phyloP scores from a whole-genome alignment of 2,888 invertebrate species.

The Campoplex nolae region DNA sequence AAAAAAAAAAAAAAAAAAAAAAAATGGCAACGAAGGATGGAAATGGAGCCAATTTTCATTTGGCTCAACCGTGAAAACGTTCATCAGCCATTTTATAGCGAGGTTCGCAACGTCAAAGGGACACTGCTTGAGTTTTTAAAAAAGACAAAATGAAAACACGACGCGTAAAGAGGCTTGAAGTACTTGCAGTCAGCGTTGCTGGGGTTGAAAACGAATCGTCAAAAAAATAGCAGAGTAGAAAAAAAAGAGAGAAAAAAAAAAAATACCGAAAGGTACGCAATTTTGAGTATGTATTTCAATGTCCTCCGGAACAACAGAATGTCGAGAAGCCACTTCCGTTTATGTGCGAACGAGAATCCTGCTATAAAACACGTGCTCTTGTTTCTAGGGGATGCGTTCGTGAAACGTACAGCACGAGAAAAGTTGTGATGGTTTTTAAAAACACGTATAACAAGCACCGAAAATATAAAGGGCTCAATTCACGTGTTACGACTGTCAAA shows the following conservation, averaged over 20 bases:
- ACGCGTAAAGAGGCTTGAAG: not conserved
- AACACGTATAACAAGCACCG: not conserved
- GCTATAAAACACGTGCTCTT: conserved; percentile 11
- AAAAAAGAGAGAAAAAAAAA: not conserved
- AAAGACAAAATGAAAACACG: not conserved
- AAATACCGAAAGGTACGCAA: conserved; percentile 14
- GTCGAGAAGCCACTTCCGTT: conserved; percentile 1
- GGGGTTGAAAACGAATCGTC: not conserved
- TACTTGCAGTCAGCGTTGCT: not conserved
- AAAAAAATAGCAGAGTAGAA: not conserved
- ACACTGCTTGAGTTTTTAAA: not conserved
- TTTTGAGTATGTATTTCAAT: conserved; percentile 21
- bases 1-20: not conserved
- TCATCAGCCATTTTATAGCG: not conserved
- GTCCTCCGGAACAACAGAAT: not conserved
- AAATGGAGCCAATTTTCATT: conserved; percentile 16
- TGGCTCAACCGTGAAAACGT: not conserved
- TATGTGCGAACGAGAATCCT: conserved; percentile 3
- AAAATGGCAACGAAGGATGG: not conserved
- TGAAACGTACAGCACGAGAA: not conserved
- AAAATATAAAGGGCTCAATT: not conserved
- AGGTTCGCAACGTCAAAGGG: conserved; percentile 21
- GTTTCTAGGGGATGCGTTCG: not conserved
- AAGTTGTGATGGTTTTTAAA: not conserved
- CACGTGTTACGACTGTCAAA: not conserved